Evolutionary conservation across 2,797 vertebrate genomes (phyloP), one percentile per base, ranked within the genome.

Genomic region (Cercopithecus neglectus): DNA sequence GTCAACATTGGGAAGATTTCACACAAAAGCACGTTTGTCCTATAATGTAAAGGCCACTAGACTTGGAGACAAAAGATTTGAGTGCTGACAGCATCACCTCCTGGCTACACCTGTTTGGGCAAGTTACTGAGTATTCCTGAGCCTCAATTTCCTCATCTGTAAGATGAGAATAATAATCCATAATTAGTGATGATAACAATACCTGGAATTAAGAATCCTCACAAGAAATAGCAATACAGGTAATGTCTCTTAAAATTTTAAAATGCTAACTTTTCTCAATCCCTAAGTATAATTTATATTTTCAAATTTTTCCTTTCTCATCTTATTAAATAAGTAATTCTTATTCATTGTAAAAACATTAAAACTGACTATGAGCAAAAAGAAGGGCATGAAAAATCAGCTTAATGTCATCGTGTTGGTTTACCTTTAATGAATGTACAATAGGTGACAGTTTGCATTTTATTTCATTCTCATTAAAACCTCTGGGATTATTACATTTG

Each of bases 251-350:
- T 79, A 26, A 36, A 64, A n/a, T 87, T 97, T 89, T 76, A 79
- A 96, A 84, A 67, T 55, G 41, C 7, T 85, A 33, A 67, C n/a
- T 88, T 92, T 88, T 92, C 57, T 91, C 59, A 87, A 64, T 44
- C 61, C 28, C 33, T 88, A 82, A 90, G 70, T 67, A 57, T 30
- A 90, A 89, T 41, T 67, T 11, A 79, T 48, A 22, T 75, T 86
- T 91, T 93, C 41, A 91, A 46, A 75, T 48, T 70, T 94, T 80
- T 72, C 17, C 75, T 95, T 97, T 87, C 44, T 11, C 24, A 74
- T 3, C 26, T 92, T 85, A 79, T 83, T 95, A 92, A 84, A 90
- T 76, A 96, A 86, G 70, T 83, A 76, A 89, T 90, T 95, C 16
- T 96, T 59, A 53, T 44, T 87, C 30, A 80, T 50, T 90, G 11